These are phyloP conservation scores for Bostrychus sinensis DNA, from an alignment of 2,113 vertebrate species.

Conservation along the genomic window DNA sequence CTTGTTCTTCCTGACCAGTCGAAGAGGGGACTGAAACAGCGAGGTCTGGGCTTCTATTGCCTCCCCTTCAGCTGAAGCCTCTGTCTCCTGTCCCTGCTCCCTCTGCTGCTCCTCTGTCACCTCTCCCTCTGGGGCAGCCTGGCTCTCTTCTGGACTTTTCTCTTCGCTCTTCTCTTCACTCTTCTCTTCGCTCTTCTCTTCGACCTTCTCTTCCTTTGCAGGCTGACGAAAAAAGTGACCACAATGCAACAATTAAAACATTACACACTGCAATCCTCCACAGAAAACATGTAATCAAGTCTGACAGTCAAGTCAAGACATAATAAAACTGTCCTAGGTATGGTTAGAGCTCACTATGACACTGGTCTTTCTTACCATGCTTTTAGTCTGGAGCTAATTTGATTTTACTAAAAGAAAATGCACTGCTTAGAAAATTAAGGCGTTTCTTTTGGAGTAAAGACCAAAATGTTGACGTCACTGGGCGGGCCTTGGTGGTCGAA, in stretches of 20 bases:
- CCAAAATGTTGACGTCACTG: constrained; percentile 69
- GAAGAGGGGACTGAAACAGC: constrained; percentile 75
- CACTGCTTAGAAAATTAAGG: constrained; percentile 29
- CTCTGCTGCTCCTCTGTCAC: constrained; percentile 74
- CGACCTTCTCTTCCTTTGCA: constrained; percentile 81
- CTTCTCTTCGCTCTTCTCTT: constrained; percentile 63
- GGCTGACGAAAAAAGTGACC: constrained; percentile 67
- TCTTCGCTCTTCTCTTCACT: constrained; percentile 70
- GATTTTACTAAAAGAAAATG: background rate
- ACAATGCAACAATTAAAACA: constrained; percentile 1
- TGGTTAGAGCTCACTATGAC: background rate
- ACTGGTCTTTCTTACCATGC: background rate
- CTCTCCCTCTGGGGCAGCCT: constrained; percentile 68
- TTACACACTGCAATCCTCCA: background rate
- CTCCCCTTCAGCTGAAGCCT: constrained; percentile 72
- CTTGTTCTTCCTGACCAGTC: constrained; percentile 84
- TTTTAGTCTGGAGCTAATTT: background rate
- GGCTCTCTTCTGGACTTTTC: constrained; percentile 69
- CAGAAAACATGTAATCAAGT: constrained; percentile 2
- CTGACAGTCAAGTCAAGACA: constrained; percentile 4
- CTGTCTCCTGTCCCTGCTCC: constrained; percentile 77
- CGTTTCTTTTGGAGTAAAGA: constrained; percentile 56
- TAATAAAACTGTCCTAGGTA: constrained; percentile 3
- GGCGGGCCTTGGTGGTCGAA: constrained; percentile 58
- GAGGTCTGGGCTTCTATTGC: constrained; percentile 76